A percentile compares a stretch with the other conserved stretches of the same genome.
These are phyloP conservation scores for Drosophila paranaensis DNA, from an alignment of 2,888 invertebrate genomes.

Conservation along the genomic window DNA sequence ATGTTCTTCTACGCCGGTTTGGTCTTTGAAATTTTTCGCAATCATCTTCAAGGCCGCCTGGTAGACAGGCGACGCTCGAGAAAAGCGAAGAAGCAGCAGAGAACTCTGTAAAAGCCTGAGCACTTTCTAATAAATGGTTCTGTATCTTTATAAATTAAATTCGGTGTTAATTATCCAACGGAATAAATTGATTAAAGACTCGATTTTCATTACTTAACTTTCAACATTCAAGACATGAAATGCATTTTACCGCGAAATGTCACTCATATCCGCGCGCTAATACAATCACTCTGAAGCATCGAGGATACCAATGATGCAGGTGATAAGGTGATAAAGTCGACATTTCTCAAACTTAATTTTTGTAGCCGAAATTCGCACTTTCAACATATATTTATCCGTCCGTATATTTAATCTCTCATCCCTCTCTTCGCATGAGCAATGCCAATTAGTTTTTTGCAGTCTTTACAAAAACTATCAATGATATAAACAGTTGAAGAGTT, in stretches of 20 bases:
- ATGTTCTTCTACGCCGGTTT: slow-evolving; percentile 5
- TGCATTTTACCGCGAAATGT: neutral
- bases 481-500: no score
- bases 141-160: slow-evolving; percentile 1
- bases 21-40: slow-evolving; percentile 4
- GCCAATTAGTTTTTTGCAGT: no score
- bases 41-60: neutral
- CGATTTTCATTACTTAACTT: neutral
- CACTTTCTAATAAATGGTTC: neutral
- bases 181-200: slow-evolving; percentile 3
- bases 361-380: no score
- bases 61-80: neutral
- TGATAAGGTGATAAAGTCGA: neutral
- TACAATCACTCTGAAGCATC: neutral
- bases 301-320: neutral
- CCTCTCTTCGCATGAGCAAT: no score
- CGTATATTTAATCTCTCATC: no score
- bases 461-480: no score
- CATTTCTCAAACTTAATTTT: neutral
- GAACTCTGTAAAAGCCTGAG: neutral
- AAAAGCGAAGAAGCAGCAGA: neutral
- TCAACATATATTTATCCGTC: no score
- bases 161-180: neutral
- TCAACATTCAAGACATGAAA: neutral
- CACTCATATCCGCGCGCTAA: neutral